These are phyloP conservation scores for Coleophora flavipennella DNA, from an alignment of 2,888 invertebrate genomes.

Conservation along the genomic window DNA sequence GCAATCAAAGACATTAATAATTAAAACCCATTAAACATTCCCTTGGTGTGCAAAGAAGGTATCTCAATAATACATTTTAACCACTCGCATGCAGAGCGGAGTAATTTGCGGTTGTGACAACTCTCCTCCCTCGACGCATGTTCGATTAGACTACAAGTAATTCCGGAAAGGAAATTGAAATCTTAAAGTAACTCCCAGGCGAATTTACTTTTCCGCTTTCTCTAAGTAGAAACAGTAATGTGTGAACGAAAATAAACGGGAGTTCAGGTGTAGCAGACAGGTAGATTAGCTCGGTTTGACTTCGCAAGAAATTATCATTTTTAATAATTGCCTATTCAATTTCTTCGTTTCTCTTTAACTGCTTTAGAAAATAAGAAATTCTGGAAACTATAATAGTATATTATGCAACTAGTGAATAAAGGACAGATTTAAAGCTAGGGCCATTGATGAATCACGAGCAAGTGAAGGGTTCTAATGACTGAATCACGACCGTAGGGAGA, in stretches of 20 bases:
- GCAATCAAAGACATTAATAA: constrained; percentile 22
- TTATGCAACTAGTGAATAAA: too few species aligned
- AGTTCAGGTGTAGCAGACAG: background rate
- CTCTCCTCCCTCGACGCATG: constrained; percentile 59
- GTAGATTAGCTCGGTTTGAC: background rate
- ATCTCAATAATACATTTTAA: constrained; percentile 61
- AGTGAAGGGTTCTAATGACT: too few species aligned
- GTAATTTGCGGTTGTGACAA: constrained; percentile 63
- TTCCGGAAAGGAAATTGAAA: constrained; percentile 73
- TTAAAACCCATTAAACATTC: constrained; percentile 44
- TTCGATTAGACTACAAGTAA: constrained; percentile 71
- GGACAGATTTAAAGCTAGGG: too few species aligned
- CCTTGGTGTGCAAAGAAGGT: constrained; percentile 35
- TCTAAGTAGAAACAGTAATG: background rate
- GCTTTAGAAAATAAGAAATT: background rate
- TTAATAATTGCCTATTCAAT: background rate
- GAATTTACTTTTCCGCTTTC: constrained; percentile 47
- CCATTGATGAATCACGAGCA: too few species aligned
- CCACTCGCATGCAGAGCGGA: constrained; percentile 60
- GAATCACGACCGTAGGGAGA: too few species aligned
- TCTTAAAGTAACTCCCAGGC: constrained; percentile 68
- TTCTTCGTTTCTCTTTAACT: background rate
- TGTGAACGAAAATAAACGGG: constrained; percentile 2
- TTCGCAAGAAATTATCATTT: background rate
- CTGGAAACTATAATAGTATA: too few species aligned